phyloP scores from a whole-genome alignment of 2,888 invertebrate species.

The Eristalis tenax region DNA sequence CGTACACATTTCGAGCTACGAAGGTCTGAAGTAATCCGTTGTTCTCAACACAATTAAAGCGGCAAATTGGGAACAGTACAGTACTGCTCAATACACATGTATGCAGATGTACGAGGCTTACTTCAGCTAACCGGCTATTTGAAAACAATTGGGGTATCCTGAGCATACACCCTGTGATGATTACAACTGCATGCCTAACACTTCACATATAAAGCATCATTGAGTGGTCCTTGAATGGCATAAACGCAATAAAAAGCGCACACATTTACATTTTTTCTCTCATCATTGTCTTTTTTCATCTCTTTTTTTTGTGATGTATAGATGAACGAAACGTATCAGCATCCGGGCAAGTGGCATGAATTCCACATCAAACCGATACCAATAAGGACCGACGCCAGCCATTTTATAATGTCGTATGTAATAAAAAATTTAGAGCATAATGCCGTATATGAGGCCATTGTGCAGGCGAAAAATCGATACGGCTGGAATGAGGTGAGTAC shows the following conservation, averaged over 20 bases:
- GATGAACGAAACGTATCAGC: slow-evolving; percentile 88
- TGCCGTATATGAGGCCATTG: slow-evolving; percentile 88
- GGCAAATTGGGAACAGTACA: background rate
- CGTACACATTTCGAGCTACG: background rate
- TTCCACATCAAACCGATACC: slow-evolving; percentile 80
- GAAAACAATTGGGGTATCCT: slow-evolving; percentile 45
- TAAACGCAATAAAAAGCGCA: slow-evolving; percentile 24
- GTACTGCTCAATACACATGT: background rate
- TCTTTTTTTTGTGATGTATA: slow-evolving; percentile 74
- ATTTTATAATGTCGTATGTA: slow-evolving; percentile 85
- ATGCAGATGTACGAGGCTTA: slow-evolving; percentile 26
- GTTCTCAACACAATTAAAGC: background rate
- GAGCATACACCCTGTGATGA: slow-evolving; percentile 29
- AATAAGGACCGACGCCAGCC: slow-evolving; percentile 79
- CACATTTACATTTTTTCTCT: slow-evolving; percentile 48
- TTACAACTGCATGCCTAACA: slow-evolving; percentile 68
- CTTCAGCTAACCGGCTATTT: slow-evolving; percentile 55
- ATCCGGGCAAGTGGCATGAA: slow-evolving; percentile 88
- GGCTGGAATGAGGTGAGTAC: slow-evolving; percentile 86
- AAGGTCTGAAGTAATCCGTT: slow-evolving; percentile 21
- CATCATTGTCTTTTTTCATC: slow-evolving; percentile 52
- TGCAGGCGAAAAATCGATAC: slow-evolving; percentile 88
- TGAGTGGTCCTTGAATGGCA: slow-evolving; percentile 59
- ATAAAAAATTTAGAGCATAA: slow-evolving; percentile 85
- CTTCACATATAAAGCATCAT: slow-evolving; percentile 61